phyloP scores from a whole-genome alignment of 2,888 invertebrate species.

The Tinea trinotella region DNA sequence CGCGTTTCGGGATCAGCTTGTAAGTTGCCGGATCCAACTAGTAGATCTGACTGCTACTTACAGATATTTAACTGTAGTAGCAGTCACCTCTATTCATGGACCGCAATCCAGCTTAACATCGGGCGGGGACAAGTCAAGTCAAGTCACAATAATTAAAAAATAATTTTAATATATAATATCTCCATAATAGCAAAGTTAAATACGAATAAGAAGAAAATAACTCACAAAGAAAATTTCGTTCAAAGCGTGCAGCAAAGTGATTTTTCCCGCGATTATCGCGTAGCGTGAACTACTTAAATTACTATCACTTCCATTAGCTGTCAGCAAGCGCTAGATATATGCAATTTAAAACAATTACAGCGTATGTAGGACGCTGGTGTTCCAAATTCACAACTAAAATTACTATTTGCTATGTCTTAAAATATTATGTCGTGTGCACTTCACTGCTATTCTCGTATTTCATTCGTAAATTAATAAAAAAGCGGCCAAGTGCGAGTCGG shows the following conservation, averaged over 20 bases:
- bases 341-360: conserved; percentile 35
- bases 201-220: background rate
- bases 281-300: conserved; percentile 31
- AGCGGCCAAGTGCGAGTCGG: no score
- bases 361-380: conserved; percentile 19
- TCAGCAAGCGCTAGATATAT: conserved; percentile 30
- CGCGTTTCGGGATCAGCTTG: no score
- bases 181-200: no score
- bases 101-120: no score
- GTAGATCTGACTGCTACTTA: no score
- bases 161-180: no score
- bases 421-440: background rate
- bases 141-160: no score
- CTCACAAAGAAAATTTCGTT: background rate
- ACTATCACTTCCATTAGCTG: conserved; percentile 34
- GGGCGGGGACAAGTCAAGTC: no score
- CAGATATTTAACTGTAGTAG: no score
- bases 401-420: background rate
- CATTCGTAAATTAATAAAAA: background rate
- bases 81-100: no score
- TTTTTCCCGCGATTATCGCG: conserved; percentile 18
- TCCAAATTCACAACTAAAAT: conserved; percentile 10
- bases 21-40: no score
- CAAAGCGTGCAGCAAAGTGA: conserved; percentile 14
- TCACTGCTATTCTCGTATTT: background rate